Base-by-base conservation (phyloP, 2,888 invertebrate species). In the Netelia melanura region DNA sequence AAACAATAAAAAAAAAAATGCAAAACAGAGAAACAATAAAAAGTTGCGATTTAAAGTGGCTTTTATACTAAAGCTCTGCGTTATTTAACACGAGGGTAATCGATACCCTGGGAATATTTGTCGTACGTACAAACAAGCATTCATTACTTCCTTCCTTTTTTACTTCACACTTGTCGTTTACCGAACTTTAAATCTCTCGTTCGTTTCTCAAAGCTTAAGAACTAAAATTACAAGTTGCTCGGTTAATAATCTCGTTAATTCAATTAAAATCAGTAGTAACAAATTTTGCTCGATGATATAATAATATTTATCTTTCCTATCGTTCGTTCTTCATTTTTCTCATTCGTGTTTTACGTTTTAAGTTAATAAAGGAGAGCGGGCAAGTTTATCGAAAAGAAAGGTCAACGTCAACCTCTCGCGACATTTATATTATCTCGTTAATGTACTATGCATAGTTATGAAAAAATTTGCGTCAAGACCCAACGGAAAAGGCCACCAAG, bases 181-280 rank as follows among this genome's bases (percentile, higher is more conserved):
- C 43, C 77, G 58, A 86, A 68, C 58, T 38, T n/a, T 74, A 81
- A 70, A 30, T 30, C 30, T 68, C 65, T 17, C 17, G 80, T 86
- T 87, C 84, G 71, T 83, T 86, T 87, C 86, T 86, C 81, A 75
- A 90, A 90, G 85, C 91, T 90, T 91, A 91, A 87, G 72, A 88
- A 67, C 91, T 91, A 92, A 21, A 86, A 80, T 88, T 88, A 58
- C 88, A 90, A 90, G 89, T 89, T 85, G 65, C 86, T 86, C 86
- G 88, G 87, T 91, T 92, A 91, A 91, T 88, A 86, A 88, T 89
- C 87, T 17, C 17, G 78, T 90, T 90, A 89, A 89, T 71, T 88
- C 86, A 83, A 84, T 88, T 87, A 88, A 88, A 86, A 84, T 88
- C 85, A 84, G 79, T 84, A 86, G 87, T 87, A 89, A 89, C 85